These are phyloP conservation scores for Hololepta plana DNA, from an alignment of 2,888 invertebrate genomes.

Conservation along the genomic window DNA sequence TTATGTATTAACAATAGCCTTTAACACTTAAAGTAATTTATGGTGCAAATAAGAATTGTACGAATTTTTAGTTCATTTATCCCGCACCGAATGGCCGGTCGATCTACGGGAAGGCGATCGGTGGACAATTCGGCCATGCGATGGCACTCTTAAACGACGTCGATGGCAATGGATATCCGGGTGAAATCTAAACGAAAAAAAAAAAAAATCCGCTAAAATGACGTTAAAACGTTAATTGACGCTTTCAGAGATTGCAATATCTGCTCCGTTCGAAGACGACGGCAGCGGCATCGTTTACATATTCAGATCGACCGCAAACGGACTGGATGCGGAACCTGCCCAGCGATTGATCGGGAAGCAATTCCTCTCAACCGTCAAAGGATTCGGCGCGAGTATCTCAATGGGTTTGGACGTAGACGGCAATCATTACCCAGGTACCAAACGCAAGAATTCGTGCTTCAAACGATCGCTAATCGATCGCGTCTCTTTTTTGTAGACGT, in stretches of 20 bases:
- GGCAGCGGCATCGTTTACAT: slow-evolving; percentile 42
- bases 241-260: slow-evolving; percentile 38
- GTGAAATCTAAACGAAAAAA: slow-evolving; percentile 1
- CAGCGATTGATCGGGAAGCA: slow-evolving; percentile 33
- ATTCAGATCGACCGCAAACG: slow-evolving; percentile 33
- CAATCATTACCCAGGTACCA: too few relatives aligned
- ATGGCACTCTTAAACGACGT: slow-evolving; percentile 43
- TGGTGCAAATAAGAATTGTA: too few relatives aligned
- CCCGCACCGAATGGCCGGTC: not conserved
- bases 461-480: too few relatives aligned
- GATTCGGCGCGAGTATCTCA: slow-evolving; percentile 44
- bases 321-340: slow-evolving; percentile 22
- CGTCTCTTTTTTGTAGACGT: too few relatives aligned
- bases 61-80: not conserved
- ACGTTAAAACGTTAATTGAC: slow-evolving; percentile 2
- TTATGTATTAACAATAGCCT: too few relatives aligned
- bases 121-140: slow-evolving; percentile 36
- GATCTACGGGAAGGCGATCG: slow-evolving; percentile 13
- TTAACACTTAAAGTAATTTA: too few relatives aligned
- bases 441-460: too few relatives aligned
- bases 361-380: slow-evolving; percentile 19
- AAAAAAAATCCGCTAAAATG: not conserved
- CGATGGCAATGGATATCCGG: slow-evolving; percentile 42
- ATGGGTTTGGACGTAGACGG: too few relatives aligned
- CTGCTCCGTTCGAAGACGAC: slow-evolving; percentile 43